Evolutionary conservation across 2,797 vertebrate genomes (phyloP).

Genomic region (Eulemur coronatus): DNA sequence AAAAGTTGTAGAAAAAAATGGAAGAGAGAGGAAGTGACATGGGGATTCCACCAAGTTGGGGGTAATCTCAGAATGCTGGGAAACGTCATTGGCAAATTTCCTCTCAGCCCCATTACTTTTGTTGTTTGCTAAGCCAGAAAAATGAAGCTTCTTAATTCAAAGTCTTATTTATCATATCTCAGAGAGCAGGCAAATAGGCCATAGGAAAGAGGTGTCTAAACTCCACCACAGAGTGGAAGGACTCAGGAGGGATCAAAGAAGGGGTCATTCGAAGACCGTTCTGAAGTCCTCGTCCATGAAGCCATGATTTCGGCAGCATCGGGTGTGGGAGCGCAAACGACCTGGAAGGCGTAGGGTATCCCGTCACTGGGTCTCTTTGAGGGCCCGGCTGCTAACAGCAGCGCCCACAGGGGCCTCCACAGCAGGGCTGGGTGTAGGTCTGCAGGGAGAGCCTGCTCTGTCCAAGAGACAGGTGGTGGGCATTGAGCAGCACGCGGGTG

Average conservation of each 20-base stretch:
- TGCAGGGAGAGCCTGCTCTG: not conserved
- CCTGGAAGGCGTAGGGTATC: fast-evolving
- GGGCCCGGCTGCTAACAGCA: not conserved
- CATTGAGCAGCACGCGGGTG: not conserved
- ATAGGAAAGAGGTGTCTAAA: not conserved
- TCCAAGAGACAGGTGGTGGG: fast-evolving
- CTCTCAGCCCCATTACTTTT: not conserved
- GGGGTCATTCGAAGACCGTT: not conserved
- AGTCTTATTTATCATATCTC: not conserved
- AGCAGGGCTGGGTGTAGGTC: not conserved
- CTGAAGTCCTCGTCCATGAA: not conserved
- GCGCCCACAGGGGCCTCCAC: not conserved
- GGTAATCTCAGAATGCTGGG: not conserved
- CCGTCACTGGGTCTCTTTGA: not conserved
- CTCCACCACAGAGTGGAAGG: not conserved
- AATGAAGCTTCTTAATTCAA: not conserved
- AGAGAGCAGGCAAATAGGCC: not conserved
- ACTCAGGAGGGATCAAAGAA: not conserved
- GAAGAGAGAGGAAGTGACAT: not conserved
- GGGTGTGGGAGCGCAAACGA: fast-evolving
- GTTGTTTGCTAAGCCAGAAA: not conserved
- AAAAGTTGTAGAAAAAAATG: not conserved
- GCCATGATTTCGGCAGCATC: not conserved
- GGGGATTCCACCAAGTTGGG: not conserved
- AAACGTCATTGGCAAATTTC: not conserved